A percentile compares a stretch with the other conserved stretches of the same genome.
phyloP scores from a whole-genome alignment of 2,113 vertebrate species.

The Rafetus swinhoei region DNA sequence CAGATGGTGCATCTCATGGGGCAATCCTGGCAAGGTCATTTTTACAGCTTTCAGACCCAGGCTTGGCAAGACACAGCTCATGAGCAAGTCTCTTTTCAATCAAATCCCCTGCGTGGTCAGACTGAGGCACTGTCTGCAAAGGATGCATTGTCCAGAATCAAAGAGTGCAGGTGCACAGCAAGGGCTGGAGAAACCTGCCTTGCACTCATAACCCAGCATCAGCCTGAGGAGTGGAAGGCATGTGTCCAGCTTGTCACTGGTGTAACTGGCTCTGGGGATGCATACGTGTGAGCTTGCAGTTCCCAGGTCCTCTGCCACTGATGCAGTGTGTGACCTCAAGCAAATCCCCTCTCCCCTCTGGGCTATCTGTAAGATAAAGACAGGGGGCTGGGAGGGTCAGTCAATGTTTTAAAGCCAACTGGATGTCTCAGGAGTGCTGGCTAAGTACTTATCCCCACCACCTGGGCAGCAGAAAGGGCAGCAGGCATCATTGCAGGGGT shows the following conservation, averaged over 20 bases:
- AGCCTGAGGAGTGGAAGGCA: neutral
- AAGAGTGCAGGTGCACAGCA: neutral
- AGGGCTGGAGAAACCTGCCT: neutral
- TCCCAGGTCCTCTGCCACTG: neutral
- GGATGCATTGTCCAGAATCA: neutral
- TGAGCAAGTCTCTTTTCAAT: neutral
- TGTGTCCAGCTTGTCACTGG: neutral
- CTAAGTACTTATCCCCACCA: neutral
- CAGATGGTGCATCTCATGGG: fast-evolving
- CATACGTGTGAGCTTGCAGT: neutral
- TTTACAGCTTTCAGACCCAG: fast-evolving
- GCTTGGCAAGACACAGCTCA: neutral
- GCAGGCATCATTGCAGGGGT: neutral
- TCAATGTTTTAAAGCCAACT: neutral
- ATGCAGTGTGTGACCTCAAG: neutral
- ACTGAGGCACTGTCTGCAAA: fast-evolving
- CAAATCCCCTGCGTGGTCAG: fast-evolving
- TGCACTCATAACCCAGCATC: neutral
- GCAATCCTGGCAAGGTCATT: neutral
- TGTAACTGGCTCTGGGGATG: neutral
- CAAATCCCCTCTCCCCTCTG: neutral
- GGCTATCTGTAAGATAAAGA: neutral
- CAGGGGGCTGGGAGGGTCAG: neutral
- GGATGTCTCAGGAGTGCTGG: neutral
- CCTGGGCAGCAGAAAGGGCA: neutral